A percentile compares a stretch with the other conserved stretches of the same genome.
These are phyloP conservation scores for Pygocentrus nattereri DNA, from an alignment of 2,797 vertebrate species.

Conservation along the genomic window DNA sequence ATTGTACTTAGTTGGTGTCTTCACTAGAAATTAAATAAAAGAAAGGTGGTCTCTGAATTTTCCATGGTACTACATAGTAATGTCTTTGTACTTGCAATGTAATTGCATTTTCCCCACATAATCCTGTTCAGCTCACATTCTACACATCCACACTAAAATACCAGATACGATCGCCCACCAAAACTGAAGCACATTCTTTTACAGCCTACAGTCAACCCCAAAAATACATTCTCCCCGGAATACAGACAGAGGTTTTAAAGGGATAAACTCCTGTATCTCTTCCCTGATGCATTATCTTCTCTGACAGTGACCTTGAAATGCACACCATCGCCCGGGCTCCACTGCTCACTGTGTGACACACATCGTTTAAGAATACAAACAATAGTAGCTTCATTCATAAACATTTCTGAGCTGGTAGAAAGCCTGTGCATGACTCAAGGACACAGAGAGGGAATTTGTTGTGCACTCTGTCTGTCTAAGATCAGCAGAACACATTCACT, in stretches of 20 bases:
- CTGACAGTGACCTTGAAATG: constrained; percentile 51
- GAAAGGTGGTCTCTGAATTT: background rate
- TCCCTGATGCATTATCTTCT: constrained; percentile 26
- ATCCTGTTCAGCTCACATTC: background rate
- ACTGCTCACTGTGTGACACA: background rate
- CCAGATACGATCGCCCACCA: background rate
- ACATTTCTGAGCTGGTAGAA: constrained; percentile 1
- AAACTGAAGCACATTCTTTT: background rate
- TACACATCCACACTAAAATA: too few relatives aligned
- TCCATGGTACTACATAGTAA: too few relatives aligned
- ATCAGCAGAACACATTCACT: background rate
- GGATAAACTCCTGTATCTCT: constrained; percentile 33
- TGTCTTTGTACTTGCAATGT: too few relatives aligned
- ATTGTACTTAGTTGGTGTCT: too few relatives aligned
- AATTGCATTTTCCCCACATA: too few relatives aligned
- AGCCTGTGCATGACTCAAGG: constrained; percentile 8
- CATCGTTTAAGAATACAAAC: background rate
- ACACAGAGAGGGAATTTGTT: background rate
- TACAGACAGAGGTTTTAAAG: background rate
- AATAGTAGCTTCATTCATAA: constrained; percentile 32
- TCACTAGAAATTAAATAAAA: too few relatives aligned
- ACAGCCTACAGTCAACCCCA: too few relatives aligned
- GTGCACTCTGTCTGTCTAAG: background rate
- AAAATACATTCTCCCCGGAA: background rate
- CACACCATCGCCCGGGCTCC: constrained; percentile 7